Evolutionary conservation across 1,140 invertebrate genomes (phyloP).

Genomic region (Drosophila nebulosa): DNA sequence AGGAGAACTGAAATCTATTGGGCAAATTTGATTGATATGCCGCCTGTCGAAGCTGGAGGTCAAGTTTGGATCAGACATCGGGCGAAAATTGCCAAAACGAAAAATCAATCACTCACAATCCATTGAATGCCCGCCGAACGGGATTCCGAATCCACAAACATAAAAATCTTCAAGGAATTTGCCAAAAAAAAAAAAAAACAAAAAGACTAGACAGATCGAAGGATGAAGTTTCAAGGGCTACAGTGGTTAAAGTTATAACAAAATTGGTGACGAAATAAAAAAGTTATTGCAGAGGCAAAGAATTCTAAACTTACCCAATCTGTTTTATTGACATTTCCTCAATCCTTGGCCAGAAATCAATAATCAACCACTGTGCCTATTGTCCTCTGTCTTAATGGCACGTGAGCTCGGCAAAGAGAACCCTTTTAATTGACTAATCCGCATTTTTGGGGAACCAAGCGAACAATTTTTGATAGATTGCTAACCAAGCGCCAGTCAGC

Average conservation of each 20-base stretch:
- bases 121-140: constrained; percentile 24
- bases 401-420: not conserved
- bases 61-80: constrained; percentile 29
- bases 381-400: constrained; percentile 20
- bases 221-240: not conserved
- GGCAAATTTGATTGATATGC: constrained; percentile 71
- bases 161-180: not conserved
- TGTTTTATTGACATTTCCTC: no score
- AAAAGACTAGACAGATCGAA: no score
- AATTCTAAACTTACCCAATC: no score
- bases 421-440: constrained; percentile 43
- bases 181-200: not conserved
- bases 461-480: constrained; percentile 68
- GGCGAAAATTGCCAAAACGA: constrained; percentile 23
- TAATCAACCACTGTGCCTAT: not conserved
- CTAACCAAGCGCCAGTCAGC: constrained; percentile 19
- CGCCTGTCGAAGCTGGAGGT: constrained; percentile 62
- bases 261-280: no score
- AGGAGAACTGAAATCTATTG: constrained; percentile 50
- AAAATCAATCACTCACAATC: constrained; percentile 66
- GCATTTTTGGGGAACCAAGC: constrained; percentile 27
- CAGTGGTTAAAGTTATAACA: not conserved
- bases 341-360: no score
- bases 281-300: no score
- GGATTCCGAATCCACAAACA: constrained; percentile 1